Percentiles rank a stretch among this genome's conserved stretches.
Evolutionary conservation across 2,888 invertebrate species (phyloP).

Genomic region (Linnaemya tessellans): DNA sequence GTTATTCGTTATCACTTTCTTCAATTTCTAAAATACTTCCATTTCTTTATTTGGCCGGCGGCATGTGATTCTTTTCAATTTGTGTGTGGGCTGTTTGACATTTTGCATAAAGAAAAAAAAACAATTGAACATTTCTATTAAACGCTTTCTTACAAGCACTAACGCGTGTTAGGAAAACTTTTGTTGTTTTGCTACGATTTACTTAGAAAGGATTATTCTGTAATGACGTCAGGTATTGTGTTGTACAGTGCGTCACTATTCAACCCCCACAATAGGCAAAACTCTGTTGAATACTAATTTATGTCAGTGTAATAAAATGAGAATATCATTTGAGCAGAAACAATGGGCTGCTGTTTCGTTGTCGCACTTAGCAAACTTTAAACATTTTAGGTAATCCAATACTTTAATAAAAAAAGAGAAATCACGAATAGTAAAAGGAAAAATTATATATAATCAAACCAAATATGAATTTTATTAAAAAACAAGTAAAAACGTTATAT

Average conservation of each 20-base stretch:
- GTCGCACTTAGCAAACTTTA: no score
- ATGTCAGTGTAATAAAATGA: background rate
- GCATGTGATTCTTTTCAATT: background rate
- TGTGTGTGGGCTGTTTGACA: slow-evolving; percentile 49
- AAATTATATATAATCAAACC: no score
- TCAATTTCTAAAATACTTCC: background rate
- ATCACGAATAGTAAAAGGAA: no score
- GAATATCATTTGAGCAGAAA: background rate
- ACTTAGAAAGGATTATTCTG: background rate
- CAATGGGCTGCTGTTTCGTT: no score
- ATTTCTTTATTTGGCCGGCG: background rate
- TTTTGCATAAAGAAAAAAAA: background rate
- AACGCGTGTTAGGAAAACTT: background rate
- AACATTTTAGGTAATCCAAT: no score
- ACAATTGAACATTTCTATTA: slow-evolving; percentile 16
- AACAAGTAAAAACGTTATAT: no score
- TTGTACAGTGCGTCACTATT: background rate
- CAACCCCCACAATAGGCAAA: background rate
- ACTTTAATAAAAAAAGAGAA: no score
- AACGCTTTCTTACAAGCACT: slow-evolving; percentile 8
- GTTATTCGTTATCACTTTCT: background rate
- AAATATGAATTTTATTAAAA: no score
- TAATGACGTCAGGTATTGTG: slow-evolving; percentile 32
- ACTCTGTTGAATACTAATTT: background rate
- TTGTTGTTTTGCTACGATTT: slow-evolving; percentile 8